Percentiles rank a stretch among this genome's conserved stretches.
These are phyloP conservation scores for Pseudomyrmex pallidus DNA, from an alignment of 1,140 invertebrate species.

Conservation along the genomic window DNA sequence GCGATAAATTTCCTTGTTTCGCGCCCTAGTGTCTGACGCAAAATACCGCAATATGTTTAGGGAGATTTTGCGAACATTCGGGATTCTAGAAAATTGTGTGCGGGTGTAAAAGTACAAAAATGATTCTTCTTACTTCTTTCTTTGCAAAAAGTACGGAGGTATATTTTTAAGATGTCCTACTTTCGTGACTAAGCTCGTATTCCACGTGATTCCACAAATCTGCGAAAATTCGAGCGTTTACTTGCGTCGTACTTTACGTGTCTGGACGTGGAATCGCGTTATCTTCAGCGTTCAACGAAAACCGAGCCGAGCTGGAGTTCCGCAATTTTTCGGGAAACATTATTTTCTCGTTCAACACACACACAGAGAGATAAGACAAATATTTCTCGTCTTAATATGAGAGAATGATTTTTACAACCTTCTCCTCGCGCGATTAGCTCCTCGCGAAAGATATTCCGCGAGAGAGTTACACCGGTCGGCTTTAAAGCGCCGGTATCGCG, in stretches of 20 bases:
- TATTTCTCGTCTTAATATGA: not conserved
- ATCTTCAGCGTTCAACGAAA: not conserved
- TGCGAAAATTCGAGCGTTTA: conserved; percentile 9
- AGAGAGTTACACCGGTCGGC: not conserved
- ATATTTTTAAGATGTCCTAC: not conserved
- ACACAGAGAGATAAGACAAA: not conserved
- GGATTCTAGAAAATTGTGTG: not conserved
- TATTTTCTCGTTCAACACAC: not conserved
- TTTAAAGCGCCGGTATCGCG: conserved; percentile 4
- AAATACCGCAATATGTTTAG: too few species aligned
- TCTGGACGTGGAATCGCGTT: not conserved
- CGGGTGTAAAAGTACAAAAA: not conserved
- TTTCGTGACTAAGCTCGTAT: conserved; percentile 5
- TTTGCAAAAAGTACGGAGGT: not conserved
- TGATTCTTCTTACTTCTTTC: not conserved
- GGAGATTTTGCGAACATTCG: too few species aligned
- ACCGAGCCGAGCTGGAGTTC: not conserved
- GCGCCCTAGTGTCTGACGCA: too few species aligned
- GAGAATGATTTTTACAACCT: not conserved
- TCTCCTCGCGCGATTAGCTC: not conserved
- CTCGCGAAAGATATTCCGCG: not conserved
- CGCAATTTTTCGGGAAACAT: not conserved
- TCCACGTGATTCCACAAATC: not conserved
- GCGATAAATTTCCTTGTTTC: too few species aligned
- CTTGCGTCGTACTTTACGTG: not conserved